Conservation (phyloP, 2,797 vertebrate species). For the Gymnodraco acuticeps region DNA sequence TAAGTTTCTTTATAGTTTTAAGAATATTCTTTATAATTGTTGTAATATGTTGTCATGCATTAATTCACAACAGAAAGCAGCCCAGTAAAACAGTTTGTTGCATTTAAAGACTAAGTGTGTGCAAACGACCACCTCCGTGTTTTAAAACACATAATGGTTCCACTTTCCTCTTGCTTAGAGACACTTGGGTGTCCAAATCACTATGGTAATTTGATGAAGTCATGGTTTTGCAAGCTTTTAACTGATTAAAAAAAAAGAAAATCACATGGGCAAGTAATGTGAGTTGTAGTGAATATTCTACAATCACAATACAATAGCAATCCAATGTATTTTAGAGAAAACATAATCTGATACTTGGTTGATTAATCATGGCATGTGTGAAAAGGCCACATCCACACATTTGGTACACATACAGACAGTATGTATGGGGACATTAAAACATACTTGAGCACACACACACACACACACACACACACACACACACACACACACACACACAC, state of each 20-base stretch:
- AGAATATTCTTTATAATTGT: conserved; percentile 3
- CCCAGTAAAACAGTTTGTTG: conserved; percentile 15
- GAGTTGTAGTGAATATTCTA: conserved; percentile 3
- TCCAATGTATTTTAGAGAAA: conserved; percentile 20
- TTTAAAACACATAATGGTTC: conserved; percentile 24
- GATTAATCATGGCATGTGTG: conserved; percentile 5
- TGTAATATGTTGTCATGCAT: conserved; percentile 19
- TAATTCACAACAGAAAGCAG: conserved; percentile 25
- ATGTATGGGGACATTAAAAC: conserved; percentile 32
- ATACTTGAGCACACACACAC: conserved; percentile 34
- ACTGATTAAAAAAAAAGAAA: conserved; percentile 4
- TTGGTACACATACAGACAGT: conserved; percentile 16
- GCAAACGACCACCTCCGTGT: conserved; percentile 8
- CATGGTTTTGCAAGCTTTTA: conserved; percentile 24
- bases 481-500: no score
- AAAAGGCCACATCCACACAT: conserved; percentile 29
- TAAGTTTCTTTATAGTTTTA: conserved; percentile 31
- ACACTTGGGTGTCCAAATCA: conserved; percentile 17
- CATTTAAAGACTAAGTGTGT: conserved; percentile 19
- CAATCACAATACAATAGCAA: conserved; percentile 9
- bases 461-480: no score
- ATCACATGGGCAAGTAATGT: background rate
- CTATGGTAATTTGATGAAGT: conserved; percentile 22
- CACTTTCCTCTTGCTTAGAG: conserved; percentile 14
- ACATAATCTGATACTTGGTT: conserved; percentile 16